Conservation (phyloP, 2,113 vertebrate species). For the Podarcis cretensis region DNA sequence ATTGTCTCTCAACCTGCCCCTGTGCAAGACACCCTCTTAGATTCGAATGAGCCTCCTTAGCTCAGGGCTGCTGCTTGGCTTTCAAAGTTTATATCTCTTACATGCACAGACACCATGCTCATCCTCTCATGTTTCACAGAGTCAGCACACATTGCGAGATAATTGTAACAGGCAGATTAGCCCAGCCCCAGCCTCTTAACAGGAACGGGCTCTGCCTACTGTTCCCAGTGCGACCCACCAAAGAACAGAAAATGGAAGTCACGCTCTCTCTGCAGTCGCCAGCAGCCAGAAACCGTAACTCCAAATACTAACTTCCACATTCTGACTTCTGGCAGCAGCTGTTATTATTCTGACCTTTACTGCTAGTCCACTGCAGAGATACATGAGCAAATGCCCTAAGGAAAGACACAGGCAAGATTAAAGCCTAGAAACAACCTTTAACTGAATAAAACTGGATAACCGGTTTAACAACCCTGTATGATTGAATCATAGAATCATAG, state of each 20-base stretch:
- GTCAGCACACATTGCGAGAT: not conserved
- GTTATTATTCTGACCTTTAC: not conserved
- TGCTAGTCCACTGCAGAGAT: not conserved
- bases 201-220: not conserved
- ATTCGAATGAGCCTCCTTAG: constrained; percentile 12
- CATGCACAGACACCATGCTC: not conserved
- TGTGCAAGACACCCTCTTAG: not conserved
- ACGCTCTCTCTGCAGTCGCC: not conserved
- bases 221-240: not conserved
- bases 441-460: not conserved
- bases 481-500: not conserved
- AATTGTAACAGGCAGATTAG: not conserved
- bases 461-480: not conserved
- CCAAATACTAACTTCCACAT: not conserved
- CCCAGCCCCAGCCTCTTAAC: not conserved
- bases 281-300: not conserved
- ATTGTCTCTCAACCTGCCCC: constrained; percentile 21
- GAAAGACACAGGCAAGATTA: not conserved
- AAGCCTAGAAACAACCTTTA: not conserved
- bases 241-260: not conserved
- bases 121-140: not conserved
- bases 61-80: not conserved
- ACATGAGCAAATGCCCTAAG: not conserved
- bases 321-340: not conserved
- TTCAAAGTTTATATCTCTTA: not conserved